Base-by-base conservation (phyloP, 2,888 invertebrate genomes). In the Tuta absoluta region DNA sequence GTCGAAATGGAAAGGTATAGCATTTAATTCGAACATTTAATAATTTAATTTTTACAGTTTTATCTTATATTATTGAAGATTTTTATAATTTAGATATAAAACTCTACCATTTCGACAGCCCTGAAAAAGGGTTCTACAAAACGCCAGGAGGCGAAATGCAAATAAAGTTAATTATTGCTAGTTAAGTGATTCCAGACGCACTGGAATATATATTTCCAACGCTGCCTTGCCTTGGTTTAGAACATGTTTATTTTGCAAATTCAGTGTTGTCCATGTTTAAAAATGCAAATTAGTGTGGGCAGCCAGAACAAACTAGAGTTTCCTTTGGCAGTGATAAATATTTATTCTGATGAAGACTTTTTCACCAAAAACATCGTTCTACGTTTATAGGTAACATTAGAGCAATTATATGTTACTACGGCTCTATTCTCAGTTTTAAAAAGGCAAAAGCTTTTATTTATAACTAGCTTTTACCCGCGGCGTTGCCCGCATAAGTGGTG, bases 131-230 rank as follows among this genome's bases (percentile, higher is more conserved):
- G 79, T 76, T 77, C 71, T 66, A 72, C 76, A 74, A 73, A 33
- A 67, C 72, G 78, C 76, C 76, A 71, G 72, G 68, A 79, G 75
- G 80, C 74, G 68, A 80, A 86, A 82, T 87, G 82, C 86, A 86
- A 86, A 86, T 86, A 85, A 85, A 83, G 85, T 87, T 84, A 86
- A 86, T 87, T 86, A 87, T 87, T 85, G 82, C 82, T 80, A 79
- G 82, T 84, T 84, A 87, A 87, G 86, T 87, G 86, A 86, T 85
- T 87, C 81, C 78, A 79, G 78, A 77, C 82, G 74, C 75, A 81
- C 74, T 74, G 70, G 74, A 75, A 78, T 81, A 79, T 75, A 79
- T 75, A 78, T 81, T 79, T 67, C 68, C 66, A 63, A 67, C 64
- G 68, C 67, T 65, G 64, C 41, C 37, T 69, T 70, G 66, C 69